A percentile compares a stretch with the other conserved stretches of the same genome.
phyloP scores from a whole-genome alignment of 2,797 vertebrate genomes.

The Prunella strophiata region DNA sequence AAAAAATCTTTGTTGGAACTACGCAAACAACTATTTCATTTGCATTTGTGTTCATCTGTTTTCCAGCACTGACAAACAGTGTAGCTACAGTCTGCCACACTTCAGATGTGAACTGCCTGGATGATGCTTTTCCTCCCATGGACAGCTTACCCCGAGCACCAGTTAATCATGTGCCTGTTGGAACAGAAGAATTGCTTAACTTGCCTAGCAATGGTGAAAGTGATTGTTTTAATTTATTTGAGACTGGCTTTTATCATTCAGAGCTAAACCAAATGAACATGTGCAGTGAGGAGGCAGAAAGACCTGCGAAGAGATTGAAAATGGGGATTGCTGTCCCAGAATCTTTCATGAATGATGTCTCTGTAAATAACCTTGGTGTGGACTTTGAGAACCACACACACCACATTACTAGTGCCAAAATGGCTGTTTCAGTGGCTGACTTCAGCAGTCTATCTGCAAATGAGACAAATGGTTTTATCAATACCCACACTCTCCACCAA shows the following conservation, averaged over 20 bases:
- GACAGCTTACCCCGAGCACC: slow-evolving; percentile 79
- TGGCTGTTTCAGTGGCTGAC: slow-evolving; percentile 98
- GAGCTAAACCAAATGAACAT: slow-evolving; percentile 87
- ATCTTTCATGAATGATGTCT: slow-evolving; percentile 92
- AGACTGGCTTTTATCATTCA: slow-evolving; percentile 94
- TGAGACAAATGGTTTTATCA: slow-evolving; percentile 92
- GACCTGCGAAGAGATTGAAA: slow-evolving; percentile 94
- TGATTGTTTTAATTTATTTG: slow-evolving; percentile 93
- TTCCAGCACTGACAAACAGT: slow-evolving; percentile 89
- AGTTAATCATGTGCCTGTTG: slow-evolving; percentile 86
- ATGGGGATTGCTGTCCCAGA: slow-evolving; percentile 90
- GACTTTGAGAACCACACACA: slow-evolving; percentile 92
- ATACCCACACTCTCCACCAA: slow-evolving; percentile 88
- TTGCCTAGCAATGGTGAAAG: slow-evolving; percentile 88
- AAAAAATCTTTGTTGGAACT: not conserved
- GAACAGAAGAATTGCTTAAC: slow-evolving; percentile 87
- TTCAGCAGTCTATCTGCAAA: slow-evolving; percentile 89
- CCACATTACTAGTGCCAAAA: slow-evolving; percentile 94
- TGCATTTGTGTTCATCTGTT: not conserved
- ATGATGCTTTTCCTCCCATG: slow-evolving; percentile 88
- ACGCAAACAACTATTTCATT: not conserved
- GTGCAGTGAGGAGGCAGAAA: slow-evolving; percentile 91
- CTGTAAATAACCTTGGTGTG: slow-evolving; percentile 91
- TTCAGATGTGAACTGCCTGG: slow-evolving; percentile 88
- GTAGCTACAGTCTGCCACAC: slow-evolving; percentile 91